phyloP scores from a whole-genome alignment of 2,888 invertebrate genomes.

The Amphipoea oculea region DNA sequence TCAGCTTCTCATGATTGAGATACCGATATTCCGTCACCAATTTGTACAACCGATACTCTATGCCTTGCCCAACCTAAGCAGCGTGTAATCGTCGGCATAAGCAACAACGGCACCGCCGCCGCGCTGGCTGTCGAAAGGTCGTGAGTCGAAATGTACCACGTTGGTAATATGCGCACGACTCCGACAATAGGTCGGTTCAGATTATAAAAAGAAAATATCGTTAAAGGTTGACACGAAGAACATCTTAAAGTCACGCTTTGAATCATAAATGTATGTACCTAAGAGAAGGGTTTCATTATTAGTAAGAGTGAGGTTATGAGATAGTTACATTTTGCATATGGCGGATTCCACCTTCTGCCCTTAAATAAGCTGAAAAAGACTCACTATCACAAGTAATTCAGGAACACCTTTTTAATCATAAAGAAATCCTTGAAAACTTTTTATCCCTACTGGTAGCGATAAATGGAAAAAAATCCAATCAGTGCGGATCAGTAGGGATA shows the following conservation, averaged over 20 bases:
- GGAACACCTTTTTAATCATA: too few relatives aligned
- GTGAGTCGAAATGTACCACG: slow-evolving; percentile 39
- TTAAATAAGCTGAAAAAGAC: not conserved
- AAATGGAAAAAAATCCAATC: too few relatives aligned
- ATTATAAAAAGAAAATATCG: slow-evolving; percentile 54
- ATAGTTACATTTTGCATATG: not conserved
- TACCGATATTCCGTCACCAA: not conserved
- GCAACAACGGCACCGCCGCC: not conserved
- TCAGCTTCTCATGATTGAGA: not conserved
- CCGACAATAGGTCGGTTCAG: slow-evolving; percentile 44
- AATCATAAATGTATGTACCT: slow-evolving; percentile 24
- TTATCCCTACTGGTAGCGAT: too few relatives aligned
- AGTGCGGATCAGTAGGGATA: too few relatives aligned
- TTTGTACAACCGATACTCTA: not conserved
- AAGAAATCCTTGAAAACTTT: too few relatives aligned
- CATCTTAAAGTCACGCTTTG: slow-evolving; percentile 46
- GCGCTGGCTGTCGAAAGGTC: slow-evolving; percentile 39
- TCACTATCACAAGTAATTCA: too few relatives aligned
- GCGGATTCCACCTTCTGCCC: not conserved
- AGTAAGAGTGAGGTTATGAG: not conserved
- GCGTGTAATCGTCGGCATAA: not conserved
- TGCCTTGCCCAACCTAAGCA: slow-evolving; percentile 31
- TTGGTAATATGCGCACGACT: slow-evolving; percentile 51
- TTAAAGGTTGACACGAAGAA: slow-evolving; percentile 67
- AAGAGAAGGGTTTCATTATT: slow-evolving; percentile 7